Evolutionary conservation across 1,140 invertebrate species (phyloP).

Genomic region (Eriocheir sinensis): DNA sequence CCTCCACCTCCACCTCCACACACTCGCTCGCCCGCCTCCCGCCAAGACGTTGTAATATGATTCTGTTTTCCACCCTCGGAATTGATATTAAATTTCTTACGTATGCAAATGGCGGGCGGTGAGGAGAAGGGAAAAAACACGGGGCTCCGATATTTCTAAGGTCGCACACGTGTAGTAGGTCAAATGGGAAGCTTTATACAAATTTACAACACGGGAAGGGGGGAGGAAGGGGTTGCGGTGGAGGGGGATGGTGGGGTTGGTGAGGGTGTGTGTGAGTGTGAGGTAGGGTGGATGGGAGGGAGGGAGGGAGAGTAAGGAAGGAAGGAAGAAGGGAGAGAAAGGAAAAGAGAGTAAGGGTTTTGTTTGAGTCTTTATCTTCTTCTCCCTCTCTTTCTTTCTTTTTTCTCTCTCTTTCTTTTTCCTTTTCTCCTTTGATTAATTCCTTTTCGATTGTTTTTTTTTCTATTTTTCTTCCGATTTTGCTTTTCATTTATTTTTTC

Average conservation of each 20-base stretch:
- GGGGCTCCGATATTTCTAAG: constrained; percentile 58
- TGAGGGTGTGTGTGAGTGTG: too few species aligned
- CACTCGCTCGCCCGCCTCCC: not conserved
- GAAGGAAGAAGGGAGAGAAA: not conserved
- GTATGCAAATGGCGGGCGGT: constrained; percentile 58
- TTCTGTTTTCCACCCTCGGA: constrained; percentile 64
- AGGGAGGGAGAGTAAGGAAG: not conserved
- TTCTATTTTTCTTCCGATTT: not conserved
- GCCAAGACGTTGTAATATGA: constrained; percentile 58
- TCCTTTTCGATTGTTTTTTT: not conserved
- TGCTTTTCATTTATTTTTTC: not conserved
- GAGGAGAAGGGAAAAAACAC: constrained; percentile 35
- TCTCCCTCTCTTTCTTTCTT: constrained; percentile 38
- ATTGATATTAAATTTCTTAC: constrained; percentile 69
- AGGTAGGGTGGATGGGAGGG: not conserved
- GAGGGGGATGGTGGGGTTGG: not conserved
- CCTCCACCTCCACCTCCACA: not conserved
- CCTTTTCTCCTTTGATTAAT: not conserved
- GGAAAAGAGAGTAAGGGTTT: not conserved
- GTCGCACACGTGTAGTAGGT: constrained; percentile 64
- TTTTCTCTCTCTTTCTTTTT: not conserved
- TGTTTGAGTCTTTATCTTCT: not conserved
- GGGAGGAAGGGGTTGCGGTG: not conserved
- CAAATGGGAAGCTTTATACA: constrained; percentile 66
- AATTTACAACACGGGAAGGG: constrained; percentile 42